Percentiles rank a stretch among this genome's conserved stretches.
Evolutionary conservation across 1,140 invertebrate species (phyloP).

Genomic region (Saccostrea echinata): DNA sequence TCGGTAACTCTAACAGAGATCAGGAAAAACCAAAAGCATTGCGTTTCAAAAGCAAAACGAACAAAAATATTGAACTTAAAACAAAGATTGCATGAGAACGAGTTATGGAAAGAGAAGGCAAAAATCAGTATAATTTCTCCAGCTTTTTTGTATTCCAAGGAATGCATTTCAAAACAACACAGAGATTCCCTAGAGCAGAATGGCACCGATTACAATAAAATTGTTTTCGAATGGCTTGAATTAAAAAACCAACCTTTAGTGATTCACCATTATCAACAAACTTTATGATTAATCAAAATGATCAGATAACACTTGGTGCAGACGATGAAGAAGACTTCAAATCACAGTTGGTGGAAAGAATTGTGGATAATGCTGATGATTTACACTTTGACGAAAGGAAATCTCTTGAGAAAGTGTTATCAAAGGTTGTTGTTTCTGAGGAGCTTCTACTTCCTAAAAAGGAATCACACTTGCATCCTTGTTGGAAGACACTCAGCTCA

Average conservation of each 20-base stretch:
- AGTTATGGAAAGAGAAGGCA: not conserved
- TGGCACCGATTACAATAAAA: not conserved
- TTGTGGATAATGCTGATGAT: not conserved
- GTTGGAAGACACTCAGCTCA: not conserved
- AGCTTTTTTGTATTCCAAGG: not conserved
- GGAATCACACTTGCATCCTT: not conserved
- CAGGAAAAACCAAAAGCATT: not conserved
- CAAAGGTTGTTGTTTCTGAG: not conserved
- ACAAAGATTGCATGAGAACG: not conserved
- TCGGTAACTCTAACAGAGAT: conserved; percentile 44
- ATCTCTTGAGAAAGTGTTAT: not conserved
- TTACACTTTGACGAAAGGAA: not conserved
- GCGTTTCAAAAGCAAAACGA: not conserved
- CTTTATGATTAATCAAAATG: not conserved
- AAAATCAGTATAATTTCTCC: not conserved
- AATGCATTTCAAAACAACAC: not conserved
- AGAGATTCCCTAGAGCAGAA: not conserved
- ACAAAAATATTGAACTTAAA: not conserved
- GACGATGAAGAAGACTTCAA: not conserved
- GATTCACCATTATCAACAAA: not conserved
- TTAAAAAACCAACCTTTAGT: not conserved
- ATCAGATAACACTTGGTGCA: not conserved
- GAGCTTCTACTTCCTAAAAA: not conserved
- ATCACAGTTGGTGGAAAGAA: not conserved
- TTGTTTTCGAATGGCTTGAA: not conserved